Evolutionary conservation across 1,140 invertebrate species (phyloP), one percentile per base, ranked within the genome.

Genomic region (Pissodes strobi): DNA sequence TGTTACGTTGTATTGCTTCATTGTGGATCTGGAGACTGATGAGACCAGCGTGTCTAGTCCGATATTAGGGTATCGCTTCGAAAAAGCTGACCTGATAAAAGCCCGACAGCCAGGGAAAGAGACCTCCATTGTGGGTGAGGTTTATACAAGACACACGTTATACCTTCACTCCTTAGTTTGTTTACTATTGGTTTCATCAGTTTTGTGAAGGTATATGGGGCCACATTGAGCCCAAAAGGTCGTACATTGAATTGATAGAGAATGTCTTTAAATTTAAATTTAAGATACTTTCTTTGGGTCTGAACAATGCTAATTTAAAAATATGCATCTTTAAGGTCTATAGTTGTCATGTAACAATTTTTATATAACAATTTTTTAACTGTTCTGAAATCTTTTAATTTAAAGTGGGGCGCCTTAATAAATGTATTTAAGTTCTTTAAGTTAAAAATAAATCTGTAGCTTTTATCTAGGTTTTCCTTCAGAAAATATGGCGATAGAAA

Each of bases 401-500:
- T 66, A 19, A 66, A 66, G 49, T 66, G 64, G n/a, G 22, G 18
- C 25, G 59, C 56, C 8, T 1, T 12, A 27, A 66, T 53, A 49
- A 34, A 60, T 19, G 23, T 63, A 53, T 66, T 66, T 4, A 66
- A 25, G 12, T 64, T 30, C 37, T 66, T 63, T 43, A 66, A 55
- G 45, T 62, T 63, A 41, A 66, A 19, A 21, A 66, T 63, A 19
- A 62, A 64, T 38, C 58, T 53, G 12, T 55, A 19, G 19, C 22
- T 15, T 10, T 49, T 49, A 22, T 66, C 39, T 38, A 59, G 23
- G 64, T 66, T 66, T 15, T 38, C 18, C 25, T 12, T 39, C 5
- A 67, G 30, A 48, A 67, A 67, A 64, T 52, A 39, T 19, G 22
- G 64, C 8, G 58, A 66, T 18, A 66, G n/a, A 66, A 66, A 62